Percentiles rank a stretch among this genome's conserved stretches.
Conservation (phyloP, 2,797 vertebrate species). For the Tadarida brasiliensis region DNA sequence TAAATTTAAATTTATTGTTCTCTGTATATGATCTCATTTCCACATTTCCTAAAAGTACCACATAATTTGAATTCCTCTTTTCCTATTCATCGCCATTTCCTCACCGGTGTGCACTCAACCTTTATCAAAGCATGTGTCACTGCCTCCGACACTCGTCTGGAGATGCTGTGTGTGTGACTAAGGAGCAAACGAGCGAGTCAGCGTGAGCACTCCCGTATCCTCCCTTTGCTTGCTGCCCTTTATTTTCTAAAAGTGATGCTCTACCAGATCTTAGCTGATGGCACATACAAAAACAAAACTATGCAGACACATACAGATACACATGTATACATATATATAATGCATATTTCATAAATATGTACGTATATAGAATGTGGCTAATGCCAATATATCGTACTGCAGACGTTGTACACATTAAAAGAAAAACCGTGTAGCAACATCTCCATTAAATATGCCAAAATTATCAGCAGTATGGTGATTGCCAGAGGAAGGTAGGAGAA, state of each 20-base stretch:
- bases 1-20: conserved; percentile 52
- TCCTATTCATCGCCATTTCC: conserved; percentile 37
- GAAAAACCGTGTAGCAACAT: not conserved
- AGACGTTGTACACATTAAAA: not conserved
- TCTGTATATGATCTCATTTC: conserved; percentile 42
- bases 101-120: not conserved
- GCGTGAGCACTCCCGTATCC: not conserved
- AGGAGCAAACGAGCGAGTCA: not conserved
- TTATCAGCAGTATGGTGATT: not conserved
- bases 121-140: not conserved
- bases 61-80: conserved; percentile 10
- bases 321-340: not conserved
- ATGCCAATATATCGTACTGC: not conserved
- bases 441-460: conserved; percentile 7
- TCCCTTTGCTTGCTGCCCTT: not conserved
- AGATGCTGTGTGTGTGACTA: not conserved
- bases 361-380: not conserved
- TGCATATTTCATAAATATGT: not conserved
- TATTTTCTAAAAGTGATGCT: not conserved
- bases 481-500: too few species aligned
- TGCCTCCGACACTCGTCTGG: conserved; percentile 27
- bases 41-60: conserved; percentile 30
- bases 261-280: not conserved
- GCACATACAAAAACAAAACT: not conserved
- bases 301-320: not conserved